Evolutionary conservation across 2,113 vertebrate species (phyloP).

Genomic region (Oceanodroma tethys): DNA sequence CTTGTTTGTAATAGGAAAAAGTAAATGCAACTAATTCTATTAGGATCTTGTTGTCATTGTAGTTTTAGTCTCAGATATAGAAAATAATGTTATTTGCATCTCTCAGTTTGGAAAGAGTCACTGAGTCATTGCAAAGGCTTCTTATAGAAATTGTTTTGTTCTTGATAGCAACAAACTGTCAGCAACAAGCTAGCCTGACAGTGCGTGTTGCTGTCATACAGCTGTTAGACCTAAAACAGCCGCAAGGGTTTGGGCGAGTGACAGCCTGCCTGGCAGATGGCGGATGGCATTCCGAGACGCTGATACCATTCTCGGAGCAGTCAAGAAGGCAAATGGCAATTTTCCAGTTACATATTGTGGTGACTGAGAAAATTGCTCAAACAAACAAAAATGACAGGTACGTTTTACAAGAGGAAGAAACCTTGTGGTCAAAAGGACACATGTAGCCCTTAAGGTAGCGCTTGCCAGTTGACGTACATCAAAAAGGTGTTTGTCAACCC

Average conservation of each 20-base stretch:
- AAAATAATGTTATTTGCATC: neutral
- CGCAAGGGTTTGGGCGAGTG: neutral
- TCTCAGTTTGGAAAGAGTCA: neutral
- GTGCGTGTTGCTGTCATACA: neutral
- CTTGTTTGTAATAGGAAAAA: neutral
- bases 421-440: neutral
- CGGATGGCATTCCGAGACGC: fast-evolving
- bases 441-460: fast-evolving
- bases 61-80: neutral
- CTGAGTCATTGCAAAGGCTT: neutral
- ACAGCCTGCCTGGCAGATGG: constrained; percentile 19
- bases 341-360: neutral
- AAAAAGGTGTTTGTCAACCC: neutral
- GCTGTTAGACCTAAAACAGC: neutral
- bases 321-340: neutral
- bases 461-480: neutral
- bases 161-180: neutral
- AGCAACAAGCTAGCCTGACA: neutral
- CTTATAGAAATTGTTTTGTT: neutral
- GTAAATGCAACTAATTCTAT: neutral
- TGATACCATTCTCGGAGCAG: neutral
- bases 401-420: neutral
- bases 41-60: neutral
- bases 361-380: neutral
- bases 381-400: neutral